These are phyloP conservation scores for Lasioglossum villosulum DNA, from an alignment of 2,888 invertebrate species.

Conservation along the genomic window DNA sequence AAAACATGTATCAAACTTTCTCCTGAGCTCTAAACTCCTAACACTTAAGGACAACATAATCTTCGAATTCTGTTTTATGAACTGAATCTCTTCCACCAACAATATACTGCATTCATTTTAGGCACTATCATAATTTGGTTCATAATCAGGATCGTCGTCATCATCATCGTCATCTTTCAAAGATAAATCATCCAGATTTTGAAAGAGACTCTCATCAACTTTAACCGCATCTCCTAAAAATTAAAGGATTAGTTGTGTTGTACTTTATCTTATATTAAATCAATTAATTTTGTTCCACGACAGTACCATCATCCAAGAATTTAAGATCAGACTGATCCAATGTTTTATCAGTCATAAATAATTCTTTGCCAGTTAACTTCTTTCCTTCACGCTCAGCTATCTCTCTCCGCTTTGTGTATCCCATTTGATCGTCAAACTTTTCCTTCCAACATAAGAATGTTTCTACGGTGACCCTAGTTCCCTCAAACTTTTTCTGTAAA, in stretches of 20 bases:
- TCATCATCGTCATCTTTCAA: slow-evolving; percentile 85
- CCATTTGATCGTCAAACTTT: slow-evolving; percentile 96
- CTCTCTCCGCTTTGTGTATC: slow-evolving; percentile 90
- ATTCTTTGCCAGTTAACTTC: slow-evolving; percentile 96
- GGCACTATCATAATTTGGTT: slow-evolving; percentile 82
- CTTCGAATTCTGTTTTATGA: neutral
- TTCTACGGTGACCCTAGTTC: slow-evolving; percentile 97
- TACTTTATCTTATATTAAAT: slow-evolving; percentile 2
- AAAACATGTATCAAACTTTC: slow-evolving; percentile 4
- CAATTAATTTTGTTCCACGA: neutral
- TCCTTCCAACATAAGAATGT: slow-evolving; percentile 97
- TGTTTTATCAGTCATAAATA: slow-evolving; percentile 96
- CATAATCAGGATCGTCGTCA: slow-evolving; percentile 89
- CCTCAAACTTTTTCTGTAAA: slow-evolving; percentile 95
- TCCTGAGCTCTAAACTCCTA: neutral
- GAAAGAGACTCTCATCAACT: slow-evolving; percentile 97
- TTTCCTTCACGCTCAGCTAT: slow-evolving; percentile 90
- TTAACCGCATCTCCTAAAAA: slow-evolving; percentile 91
- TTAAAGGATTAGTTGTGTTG: slow-evolving; percentile 13
- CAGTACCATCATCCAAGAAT: slow-evolving; percentile 93
- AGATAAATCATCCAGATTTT: slow-evolving; percentile 94
- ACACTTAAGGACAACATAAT: neutral
- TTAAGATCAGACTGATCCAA: slow-evolving; percentile 98
- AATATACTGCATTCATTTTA: slow-evolving; percentile 64
- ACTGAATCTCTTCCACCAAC: slow-evolving; percentile 8